Conservation (phyloP, 2,113 vertebrate species). For the Pterocles gutturalis region DNA sequence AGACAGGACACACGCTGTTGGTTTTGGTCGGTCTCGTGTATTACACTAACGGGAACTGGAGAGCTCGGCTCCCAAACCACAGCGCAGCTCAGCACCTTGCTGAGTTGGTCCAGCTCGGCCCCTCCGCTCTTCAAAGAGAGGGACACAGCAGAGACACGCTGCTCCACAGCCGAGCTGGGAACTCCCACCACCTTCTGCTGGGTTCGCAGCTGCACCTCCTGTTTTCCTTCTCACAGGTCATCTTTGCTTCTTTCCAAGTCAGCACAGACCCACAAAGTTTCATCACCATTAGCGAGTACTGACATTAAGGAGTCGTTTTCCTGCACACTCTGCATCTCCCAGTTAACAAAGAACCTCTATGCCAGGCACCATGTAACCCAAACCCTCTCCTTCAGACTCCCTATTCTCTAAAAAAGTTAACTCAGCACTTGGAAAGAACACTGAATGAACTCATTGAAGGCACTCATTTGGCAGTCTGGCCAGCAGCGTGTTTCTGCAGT, state of each 20-base stretch:
- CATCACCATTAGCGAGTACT: not conserved
- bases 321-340: not conserved
- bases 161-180: accelerated
- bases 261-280: not conserved
- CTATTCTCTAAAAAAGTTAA: not conserved
- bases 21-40: not conserved
- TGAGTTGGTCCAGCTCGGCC: not conserved
- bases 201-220: not conserved
- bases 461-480: slow-evolving; percentile 2
- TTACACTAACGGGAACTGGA: not conserved
- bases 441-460: slow-evolving; percentile 17
- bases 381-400: not conserved
- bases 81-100: not conserved
- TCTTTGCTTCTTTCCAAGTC: not conserved
- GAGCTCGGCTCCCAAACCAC: not conserved
- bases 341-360: not conserved
- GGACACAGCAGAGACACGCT: no score
- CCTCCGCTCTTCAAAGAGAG: accelerated
- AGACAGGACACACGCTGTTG: accelerated
- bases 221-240: not conserved
- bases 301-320: not conserved
- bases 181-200: not conserved
- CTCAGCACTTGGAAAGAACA: slow-evolving; percentile 31
- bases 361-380: not conserved
- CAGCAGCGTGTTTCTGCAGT: not conserved